phyloP scores from a whole-genome alignment of 2,113 vertebrate species.

The Psittacara wagleri region DNA sequence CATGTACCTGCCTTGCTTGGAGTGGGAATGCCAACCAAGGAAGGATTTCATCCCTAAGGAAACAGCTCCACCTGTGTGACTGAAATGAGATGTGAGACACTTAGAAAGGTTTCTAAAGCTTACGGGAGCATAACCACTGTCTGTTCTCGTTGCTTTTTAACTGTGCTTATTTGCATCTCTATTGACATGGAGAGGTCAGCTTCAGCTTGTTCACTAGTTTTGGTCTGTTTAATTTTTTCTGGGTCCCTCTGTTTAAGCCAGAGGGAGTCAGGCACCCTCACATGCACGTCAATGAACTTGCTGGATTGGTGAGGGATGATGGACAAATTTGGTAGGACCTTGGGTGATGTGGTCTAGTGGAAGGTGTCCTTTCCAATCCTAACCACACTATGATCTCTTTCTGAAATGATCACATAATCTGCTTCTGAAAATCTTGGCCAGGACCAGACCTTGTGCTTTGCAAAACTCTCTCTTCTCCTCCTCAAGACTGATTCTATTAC shows the following conservation, averaged over 20 bases:
- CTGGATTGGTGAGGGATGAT: not conserved
- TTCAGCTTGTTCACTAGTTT: not conserved
- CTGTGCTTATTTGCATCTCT: not conserved
- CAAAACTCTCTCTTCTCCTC: not conserved
- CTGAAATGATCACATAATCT: not conserved
- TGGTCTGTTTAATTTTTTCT: not conserved
- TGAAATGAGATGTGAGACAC: not conserved
- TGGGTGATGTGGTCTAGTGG: not conserved
- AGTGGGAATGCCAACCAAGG: not conserved
- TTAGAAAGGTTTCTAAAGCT: not conserved
- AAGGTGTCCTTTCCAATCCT: not conserved
- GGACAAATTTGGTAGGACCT: fast-evolving
- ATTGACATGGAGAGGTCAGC: not conserved
- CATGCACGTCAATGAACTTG: not conserved
- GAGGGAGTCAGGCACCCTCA: not conserved
- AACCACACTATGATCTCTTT: not conserved
- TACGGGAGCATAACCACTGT: not conserved
- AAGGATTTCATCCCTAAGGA: not conserved
- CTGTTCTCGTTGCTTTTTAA: not conserved
- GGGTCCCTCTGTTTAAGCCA: not conserved
- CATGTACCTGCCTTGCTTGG: not conserved
- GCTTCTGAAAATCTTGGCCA: not conserved
- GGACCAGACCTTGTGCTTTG: not conserved
- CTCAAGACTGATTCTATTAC: not conserved
- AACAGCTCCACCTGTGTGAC: constrained; percentile 23